Conservation (phyloP, 2,797 vertebrate species). For the Todus mexicanus region DNA sequence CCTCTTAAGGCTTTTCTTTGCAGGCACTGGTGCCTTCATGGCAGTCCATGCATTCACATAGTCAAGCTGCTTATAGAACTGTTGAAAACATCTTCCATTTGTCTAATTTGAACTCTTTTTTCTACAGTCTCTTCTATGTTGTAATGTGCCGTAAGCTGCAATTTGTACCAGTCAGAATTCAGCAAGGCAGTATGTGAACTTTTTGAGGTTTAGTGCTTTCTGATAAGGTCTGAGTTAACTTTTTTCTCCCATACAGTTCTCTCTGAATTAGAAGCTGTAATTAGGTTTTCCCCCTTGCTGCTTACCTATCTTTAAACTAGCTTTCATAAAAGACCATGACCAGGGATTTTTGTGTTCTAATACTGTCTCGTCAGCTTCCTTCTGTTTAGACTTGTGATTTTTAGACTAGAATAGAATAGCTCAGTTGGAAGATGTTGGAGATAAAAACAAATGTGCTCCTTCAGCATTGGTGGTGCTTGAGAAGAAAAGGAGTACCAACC, state of each 20-base stretch:
- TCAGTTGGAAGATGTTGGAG: neutral
- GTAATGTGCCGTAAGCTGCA: neutral
- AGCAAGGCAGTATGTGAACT: neutral
- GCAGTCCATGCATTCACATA: neutral
- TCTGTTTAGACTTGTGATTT: neutral
- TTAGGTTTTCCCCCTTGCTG: neutral
- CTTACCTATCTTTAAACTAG: neutral
- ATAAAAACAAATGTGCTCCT: neutral
- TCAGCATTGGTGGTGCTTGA: neutral
- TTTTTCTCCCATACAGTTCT: neutral
- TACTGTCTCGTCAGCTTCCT: neutral
- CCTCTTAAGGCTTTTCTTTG: neutral
- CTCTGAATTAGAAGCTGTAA: neutral
- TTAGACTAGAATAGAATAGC: neutral
- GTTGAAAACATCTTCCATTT: neutral
- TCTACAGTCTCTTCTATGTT: neutral
- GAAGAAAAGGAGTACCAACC: neutral
- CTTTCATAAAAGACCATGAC: neutral
- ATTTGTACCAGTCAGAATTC: neutral
- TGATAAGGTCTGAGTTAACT: neutral
- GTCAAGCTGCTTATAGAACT: neutral
- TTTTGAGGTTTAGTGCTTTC: neutral
- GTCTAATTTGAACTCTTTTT: neutral
- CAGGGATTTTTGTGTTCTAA: neutral
- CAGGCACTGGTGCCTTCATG: neutral